Conservation (phyloP, 2,797 vertebrate genomes). For the Hozukius guyotensis region DNA sequence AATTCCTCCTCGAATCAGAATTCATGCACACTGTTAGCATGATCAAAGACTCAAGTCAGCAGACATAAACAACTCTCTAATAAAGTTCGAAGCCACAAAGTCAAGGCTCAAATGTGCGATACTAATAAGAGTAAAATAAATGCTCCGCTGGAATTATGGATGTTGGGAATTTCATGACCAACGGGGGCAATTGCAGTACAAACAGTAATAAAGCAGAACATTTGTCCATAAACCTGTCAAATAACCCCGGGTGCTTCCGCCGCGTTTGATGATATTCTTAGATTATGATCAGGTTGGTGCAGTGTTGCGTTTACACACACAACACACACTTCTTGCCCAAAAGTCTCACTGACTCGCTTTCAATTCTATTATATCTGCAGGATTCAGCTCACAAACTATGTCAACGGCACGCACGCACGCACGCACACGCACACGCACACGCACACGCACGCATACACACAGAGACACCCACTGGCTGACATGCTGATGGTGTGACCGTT, state of each 20-base stretch:
- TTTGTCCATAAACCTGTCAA: constrained; percentile 3
- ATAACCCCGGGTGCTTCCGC: not conserved
- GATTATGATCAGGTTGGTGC: not conserved
- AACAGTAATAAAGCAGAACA: constrained; percentile 17
- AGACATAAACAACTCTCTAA: constrained; percentile 67
- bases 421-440: not conserved
- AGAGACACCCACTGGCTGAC: not conserved
- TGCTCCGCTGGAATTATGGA: not conserved
- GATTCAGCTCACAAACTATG: not conserved
- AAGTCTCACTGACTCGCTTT: not conserved
- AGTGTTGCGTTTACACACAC: not conserved
- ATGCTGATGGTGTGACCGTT: not conserved
- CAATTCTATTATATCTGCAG: not conserved
- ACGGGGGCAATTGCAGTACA: not conserved
- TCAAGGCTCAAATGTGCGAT: constrained; percentile 40
- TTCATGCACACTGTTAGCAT: constrained; percentile 57
- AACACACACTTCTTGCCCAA: not conserved
- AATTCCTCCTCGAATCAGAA: constrained; percentile 69
- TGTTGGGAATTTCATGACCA: constrained; percentile 18
- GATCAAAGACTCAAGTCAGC: constrained; percentile 63
- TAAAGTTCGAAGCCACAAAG: constrained; percentile 53
- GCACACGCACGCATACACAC: not conserved
- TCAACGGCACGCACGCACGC: not conserved
- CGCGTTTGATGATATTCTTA: not conserved
- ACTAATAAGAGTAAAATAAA: constrained; percentile 44